Evolutionary conservation across 2,888 invertebrate genomes (phyloP), one percentile per base, ranked within the genome.

Genomic region (Hyposoter dolosus): DNA sequence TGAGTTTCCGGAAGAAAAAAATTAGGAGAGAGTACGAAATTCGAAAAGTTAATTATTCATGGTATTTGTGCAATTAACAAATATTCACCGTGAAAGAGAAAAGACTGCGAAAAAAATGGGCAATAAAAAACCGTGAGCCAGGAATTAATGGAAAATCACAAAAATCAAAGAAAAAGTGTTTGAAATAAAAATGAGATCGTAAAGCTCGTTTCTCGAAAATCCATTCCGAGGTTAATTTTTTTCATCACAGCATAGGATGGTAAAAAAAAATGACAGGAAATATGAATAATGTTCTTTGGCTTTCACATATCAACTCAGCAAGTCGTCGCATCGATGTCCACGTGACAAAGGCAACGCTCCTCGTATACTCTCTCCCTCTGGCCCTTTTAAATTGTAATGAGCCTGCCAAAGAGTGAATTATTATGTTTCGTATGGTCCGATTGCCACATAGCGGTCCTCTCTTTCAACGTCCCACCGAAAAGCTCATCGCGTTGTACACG

Each of bases 361-460:
- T 43, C 19, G 53, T 35, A 43, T 17, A 56, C 60, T 45, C 60
- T 45, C 47, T 72, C 80, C 50, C 74, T 74, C 65, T 91, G 91
- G 90, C 90, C 93, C 92, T 94, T 94, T 94, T 93, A 93, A 94
- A 94, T 94, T 94, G 93, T 94, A 94, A 94, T 93, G 94, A 93
- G 93, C 93, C 82, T 94, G 94, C 93, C 94, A 94, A 94, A 94
- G 92, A 92, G 93, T 94, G 93, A 94, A 93, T 94, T 93, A 94
- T 94, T 83, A 60, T 86, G 81, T 85, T 83, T 77, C 79, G 93
- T 91, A 89, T 91, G 91, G 93, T 90, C 91, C 93, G 90, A 93
- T 92, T 93, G 92, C 91, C 93, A 92, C 92, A 65, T 65, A 81
- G 40, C 92, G 92, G 88, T 88, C 89, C 87, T 87, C 88, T 88